A percentile compares a stretch with the other conserved stretches of the same genome.
These are phyloP conservation scores for Scaptomyza hsui DNA, from an alignment of 1,140 invertebrate genomes.

Conservation along the genomic window DNA sequence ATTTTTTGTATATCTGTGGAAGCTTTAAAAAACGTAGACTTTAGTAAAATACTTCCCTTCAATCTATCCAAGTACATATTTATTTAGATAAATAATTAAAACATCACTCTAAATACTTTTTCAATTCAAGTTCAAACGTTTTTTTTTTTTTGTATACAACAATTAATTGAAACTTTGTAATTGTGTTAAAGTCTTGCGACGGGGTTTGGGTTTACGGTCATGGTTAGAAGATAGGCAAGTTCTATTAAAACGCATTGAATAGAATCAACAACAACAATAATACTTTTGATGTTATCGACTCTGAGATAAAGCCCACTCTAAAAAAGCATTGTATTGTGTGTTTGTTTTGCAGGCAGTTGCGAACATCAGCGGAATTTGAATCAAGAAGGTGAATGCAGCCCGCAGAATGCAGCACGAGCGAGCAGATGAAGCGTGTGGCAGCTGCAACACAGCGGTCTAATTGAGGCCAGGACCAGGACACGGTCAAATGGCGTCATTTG, in stretches of 20 bases:
- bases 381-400: conserved; percentile 29
- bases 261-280: conserved; percentile 7
- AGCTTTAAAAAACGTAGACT: not conserved
- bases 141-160: too few relatives aligned
- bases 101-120: too few relatives aligned
- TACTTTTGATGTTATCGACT: conserved; percentile 5
- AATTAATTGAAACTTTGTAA: not conserved
- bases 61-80: not conserved
- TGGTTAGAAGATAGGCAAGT: not conserved
- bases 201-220: not conserved
- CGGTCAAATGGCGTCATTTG: conserved; percentile 72
- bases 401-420: conserved; percentile 56
- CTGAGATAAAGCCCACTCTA: conserved; percentile 14
- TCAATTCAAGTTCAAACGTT: too few relatives aligned
- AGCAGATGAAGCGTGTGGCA: conserved; percentile 28
- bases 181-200: not conserved
- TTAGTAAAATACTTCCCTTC: too few relatives aligned
- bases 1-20: not conserved
- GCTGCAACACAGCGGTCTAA: conserved; percentile 50
- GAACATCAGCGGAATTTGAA: conserved; percentile 55
- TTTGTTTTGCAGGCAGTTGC: conserved; percentile 31
- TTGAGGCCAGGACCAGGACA: conserved; percentile 51
- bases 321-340: conserved; percentile 26
- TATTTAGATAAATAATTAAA: too few relatives aligned
- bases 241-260: not conserved